Percentiles rank a stretch among this genome's conserved stretches.
These are phyloP conservation scores for Oreonectes daqikongensis DNA, from an alignment of 2,797 vertebrate genomes.

Conservation along the genomic window DNA sequence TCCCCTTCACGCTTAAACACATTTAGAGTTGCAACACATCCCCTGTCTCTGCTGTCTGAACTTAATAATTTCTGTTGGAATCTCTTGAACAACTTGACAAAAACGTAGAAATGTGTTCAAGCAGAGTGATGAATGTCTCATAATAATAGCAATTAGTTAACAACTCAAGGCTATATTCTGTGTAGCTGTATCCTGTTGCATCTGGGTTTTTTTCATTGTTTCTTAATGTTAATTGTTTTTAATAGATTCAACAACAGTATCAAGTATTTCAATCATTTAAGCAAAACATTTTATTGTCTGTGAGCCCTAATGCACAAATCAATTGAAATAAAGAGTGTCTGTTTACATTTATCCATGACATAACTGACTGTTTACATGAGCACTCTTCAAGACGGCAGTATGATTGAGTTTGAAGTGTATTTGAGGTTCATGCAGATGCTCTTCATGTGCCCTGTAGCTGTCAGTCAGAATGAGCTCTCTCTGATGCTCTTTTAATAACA, in stretches of 20 bases:
- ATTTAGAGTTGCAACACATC: neutral
- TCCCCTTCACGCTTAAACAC: neutral
- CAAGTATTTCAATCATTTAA: constrained; percentile 14
- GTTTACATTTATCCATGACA: neutral
- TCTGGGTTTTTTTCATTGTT: neutral
- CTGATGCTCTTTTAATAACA: neutral
- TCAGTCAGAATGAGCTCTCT: neutral
- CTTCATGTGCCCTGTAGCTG: neutral
- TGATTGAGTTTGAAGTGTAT: neutral
- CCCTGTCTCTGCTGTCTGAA: neutral
- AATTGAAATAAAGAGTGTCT: neutral
- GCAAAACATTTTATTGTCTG: no score
- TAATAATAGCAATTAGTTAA: neutral
- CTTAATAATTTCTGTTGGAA: neutral
- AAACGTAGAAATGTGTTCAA: neutral
- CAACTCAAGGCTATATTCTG: no score
- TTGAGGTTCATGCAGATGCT: neutral
- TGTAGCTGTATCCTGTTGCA: neutral
- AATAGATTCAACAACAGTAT: neutral
- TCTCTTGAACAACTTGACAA: neutral
- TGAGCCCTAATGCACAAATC: no score
- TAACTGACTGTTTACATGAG: neutral
- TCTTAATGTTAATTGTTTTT: neutral
- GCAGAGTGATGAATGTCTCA: neutral
- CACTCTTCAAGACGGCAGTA: neutral